Evolutionary conservation across 2,113 vertebrate genomes (phyloP).

Genomic region (Microcebus jonahi): DNA sequence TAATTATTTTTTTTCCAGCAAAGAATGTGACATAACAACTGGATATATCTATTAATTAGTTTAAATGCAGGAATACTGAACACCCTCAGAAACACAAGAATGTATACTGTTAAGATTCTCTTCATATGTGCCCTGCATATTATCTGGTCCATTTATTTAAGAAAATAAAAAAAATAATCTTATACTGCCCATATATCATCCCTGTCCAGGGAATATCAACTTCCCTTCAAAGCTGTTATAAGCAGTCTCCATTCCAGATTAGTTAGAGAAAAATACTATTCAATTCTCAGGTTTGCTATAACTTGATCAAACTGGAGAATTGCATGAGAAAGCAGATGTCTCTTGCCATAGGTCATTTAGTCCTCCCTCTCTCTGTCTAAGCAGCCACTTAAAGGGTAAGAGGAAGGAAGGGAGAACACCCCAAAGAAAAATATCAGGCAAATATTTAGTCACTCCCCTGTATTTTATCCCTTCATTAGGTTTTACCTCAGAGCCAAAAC

Average conservation of each 20-base stretch:
- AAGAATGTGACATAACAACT: background rate
- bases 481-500: conserved; percentile 30
- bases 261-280: background rate
- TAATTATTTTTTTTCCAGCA: background rate
- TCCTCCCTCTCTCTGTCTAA: background rate
- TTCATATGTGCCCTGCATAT: background rate
- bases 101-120: background rate
- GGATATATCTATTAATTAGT: background rate
- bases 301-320: background rate
- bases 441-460: background rate
- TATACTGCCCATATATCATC: background rate
- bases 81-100: background rate
- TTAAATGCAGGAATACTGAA: conserved; percentile 11
- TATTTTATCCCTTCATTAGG: background rate
- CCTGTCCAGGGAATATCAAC: background rate
- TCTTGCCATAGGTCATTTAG: background rate
- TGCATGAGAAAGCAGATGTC: background rate
- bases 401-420: background rate
- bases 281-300: background rate
- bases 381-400: background rate
- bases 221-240: background rate
- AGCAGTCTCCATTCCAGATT: background rate
- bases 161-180: conserved; percentile 20
- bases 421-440: conserved; percentile 10
- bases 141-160: conserved; percentile 5